These are phyloP conservation scores for Microctenopoma steveboyesi DNA, from an alignment of 2,797 vertebrate genomes.

Conservation along the genomic window DNA sequence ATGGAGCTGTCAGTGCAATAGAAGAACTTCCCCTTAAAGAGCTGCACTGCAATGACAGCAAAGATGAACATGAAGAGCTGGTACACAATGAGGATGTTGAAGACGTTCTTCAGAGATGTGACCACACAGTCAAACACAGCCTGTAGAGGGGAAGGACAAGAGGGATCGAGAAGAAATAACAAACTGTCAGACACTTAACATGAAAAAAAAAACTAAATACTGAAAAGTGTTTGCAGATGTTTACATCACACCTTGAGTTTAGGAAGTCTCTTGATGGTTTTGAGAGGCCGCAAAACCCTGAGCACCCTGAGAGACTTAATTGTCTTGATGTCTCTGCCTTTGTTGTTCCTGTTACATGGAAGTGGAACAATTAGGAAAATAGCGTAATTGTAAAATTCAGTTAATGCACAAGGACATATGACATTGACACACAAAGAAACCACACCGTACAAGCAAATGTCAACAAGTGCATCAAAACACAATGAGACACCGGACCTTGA, in stretches of 20 bases:
- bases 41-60: slow-evolving; percentile 97
- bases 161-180: neutral
- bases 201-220: neutral
- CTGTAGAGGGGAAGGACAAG: slow-evolving; percentile 70
- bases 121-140: slow-evolving; percentile 99
- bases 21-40: slow-evolving; percentile 99
- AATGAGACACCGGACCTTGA: slow-evolving; percentile 27
- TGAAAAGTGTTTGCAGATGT: neutral
- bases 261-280: slow-evolving; percentile 98
- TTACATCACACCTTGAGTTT: slow-evolving; percentile 91
- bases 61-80: slow-evolving; percentile 99
- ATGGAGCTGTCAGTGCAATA: slow-evolving; percentile 98
- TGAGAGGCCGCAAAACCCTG: slow-evolving; percentile 93
- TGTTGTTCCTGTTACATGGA: slow-evolving; percentile 89
- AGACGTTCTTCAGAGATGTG: slow-evolving; percentile 97
- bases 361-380: slow-evolving; percentile 23
- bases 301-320: slow-evolving; percentile 97
- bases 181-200: slow-evolving; percentile 26
- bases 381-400: neutral
- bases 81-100: slow-evolving; percentile 99
- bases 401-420: slow-evolving; percentile 22
- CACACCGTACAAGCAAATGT: slow-evolving; percentile 26
- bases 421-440: slow-evolving; percentile 24
- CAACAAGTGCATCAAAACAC: slow-evolving; percentile 23
- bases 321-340: slow-evolving; percentile 98